phyloP scores from a whole-genome alignment of 1,140 invertebrate species.

The Daktulosphaira vitifoliae region DNA sequence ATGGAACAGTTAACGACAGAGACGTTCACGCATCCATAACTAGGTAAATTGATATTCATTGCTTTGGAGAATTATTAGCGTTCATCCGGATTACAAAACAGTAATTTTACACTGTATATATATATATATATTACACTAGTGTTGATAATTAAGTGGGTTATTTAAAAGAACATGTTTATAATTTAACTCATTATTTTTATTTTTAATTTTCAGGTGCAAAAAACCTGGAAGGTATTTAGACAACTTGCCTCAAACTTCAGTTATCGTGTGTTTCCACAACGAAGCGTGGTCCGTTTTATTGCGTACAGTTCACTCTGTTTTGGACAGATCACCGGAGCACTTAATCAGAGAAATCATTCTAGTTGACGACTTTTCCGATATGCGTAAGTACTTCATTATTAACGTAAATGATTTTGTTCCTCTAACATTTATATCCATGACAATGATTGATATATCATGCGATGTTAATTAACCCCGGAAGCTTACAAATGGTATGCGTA shows the following conservation, averaged over 20 bases:
- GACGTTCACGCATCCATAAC: not conserved
- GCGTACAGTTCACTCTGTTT: slow-evolving; percentile 83
- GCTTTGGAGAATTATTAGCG: not conserved
- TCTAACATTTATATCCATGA: too few relatives aligned
- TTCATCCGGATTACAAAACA: not conserved
- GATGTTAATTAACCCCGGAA: too few relatives aligned
- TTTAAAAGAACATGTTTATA: too few relatives aligned
- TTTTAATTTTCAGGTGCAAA: slow-evolving; percentile 65
- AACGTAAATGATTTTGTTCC: too few relatives aligned
- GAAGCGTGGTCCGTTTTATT: slow-evolving; percentile 90
- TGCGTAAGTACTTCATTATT: slow-evolving; percentile 77
- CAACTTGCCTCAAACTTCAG: slow-evolving; percentile 80
- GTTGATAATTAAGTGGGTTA: too few relatives aligned
- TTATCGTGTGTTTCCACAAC: slow-evolving; percentile 95
- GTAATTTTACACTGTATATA: too few relatives aligned
- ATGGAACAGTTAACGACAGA: not conserved
- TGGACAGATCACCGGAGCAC: slow-evolving; percentile 78
- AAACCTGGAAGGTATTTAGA: slow-evolving; percentile 62
- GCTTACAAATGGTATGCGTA: too few relatives aligned
- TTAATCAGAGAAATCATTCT: slow-evolving; percentile 88
- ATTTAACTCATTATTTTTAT: too few relatives aligned
- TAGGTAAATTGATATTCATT: slow-evolving; percentile 27
- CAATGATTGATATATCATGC: too few relatives aligned
- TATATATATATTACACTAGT: too few relatives aligned
- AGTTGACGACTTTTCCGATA: slow-evolving; percentile 93